Base-by-base conservation (phyloP, 2,888 invertebrate species). In the Drosophila borborema region DNA sequence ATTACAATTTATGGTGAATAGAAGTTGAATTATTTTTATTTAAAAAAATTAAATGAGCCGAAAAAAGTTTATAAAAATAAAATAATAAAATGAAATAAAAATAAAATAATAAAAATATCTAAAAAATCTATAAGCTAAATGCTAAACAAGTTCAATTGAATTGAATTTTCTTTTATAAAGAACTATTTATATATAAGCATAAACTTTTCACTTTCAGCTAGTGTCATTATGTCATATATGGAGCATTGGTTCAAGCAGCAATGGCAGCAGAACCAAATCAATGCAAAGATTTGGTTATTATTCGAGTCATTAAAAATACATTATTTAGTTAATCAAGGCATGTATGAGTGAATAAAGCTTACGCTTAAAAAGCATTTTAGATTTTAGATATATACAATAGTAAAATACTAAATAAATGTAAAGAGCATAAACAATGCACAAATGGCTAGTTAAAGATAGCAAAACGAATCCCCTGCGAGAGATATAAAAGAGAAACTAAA, bases 11-110 rank as follows among this genome's bases (percentile, higher is more conserved):
- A 28, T 28, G 0, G 28, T 28, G 28, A 28, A 28, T 4, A 4
- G 28, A 3, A 28, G 23, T 28, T 28, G 23, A 28, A 28, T 28
- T 28, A 28, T 28, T 28, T 28, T 28, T 16, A 16, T n/a, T 60
- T 65, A 51, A 55, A 63, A 60, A 31, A 75, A 72, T 63, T 9
- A 46, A 53, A 20, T 60, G 34, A 54, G 23, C 18, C 38, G 45
- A 8, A 28, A 28, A 48, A 36, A 23, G 36, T 41, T 20, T 2
- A 28, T 28, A 28, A 28, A 28, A 28, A 28, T 0, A 28, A 28
- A 28, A 28, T 0, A 28, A 28, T 28, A 28, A 28, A 28, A 28
- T 28, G 5, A 28, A 28, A 28, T 6, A 28, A 28, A 28, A 4
- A 28, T 5, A 28, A 5, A 28, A 28, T 23, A 28, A 28, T n/a